phyloP scores from a whole-genome alignment of 2,113 vertebrate genomes.

The Cyprichromis sp. region DNA sequence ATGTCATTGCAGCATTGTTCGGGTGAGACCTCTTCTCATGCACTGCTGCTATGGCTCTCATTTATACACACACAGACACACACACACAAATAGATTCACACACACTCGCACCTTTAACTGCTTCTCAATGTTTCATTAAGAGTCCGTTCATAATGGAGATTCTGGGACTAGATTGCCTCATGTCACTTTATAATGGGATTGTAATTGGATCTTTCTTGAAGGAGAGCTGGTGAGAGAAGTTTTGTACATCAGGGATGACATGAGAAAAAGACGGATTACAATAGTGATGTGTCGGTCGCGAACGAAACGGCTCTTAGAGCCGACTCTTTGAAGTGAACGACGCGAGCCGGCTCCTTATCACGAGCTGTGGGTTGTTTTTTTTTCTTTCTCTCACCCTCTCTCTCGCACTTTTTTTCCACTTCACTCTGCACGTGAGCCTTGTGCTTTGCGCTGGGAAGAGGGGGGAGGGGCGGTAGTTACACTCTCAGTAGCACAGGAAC shows the following conservation, averaged over 20 bases:
- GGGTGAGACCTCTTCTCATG: not conserved
- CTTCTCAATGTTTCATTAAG: not conserved
- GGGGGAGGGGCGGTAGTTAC: no score
- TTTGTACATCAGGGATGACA: not conserved
- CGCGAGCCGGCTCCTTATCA: no score
- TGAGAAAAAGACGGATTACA: not conserved
- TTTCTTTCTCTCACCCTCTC: no score
- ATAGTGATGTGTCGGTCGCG: no score
- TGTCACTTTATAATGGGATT: conserved; percentile 20
- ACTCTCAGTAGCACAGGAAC: no score
- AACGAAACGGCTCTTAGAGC: no score
- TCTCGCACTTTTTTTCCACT: no score
- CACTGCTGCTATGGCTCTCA: not conserved
- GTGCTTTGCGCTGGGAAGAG: no score
- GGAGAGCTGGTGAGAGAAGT: not conserved
- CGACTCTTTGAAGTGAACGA: no score
- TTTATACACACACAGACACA: not conserved
- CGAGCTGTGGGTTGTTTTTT: no score
- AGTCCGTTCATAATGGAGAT: not conserved
- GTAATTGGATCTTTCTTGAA: conserved; percentile 23
- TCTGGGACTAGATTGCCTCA: not conserved
- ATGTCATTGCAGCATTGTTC: not conserved
- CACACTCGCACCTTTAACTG: not conserved
- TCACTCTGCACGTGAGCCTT: no score
- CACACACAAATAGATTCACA: not conserved